These are phyloP conservation scores for Lepidochrysops patricia DNA, from an alignment of 2,888 invertebrate species.

Conservation along the genomic window DNA sequence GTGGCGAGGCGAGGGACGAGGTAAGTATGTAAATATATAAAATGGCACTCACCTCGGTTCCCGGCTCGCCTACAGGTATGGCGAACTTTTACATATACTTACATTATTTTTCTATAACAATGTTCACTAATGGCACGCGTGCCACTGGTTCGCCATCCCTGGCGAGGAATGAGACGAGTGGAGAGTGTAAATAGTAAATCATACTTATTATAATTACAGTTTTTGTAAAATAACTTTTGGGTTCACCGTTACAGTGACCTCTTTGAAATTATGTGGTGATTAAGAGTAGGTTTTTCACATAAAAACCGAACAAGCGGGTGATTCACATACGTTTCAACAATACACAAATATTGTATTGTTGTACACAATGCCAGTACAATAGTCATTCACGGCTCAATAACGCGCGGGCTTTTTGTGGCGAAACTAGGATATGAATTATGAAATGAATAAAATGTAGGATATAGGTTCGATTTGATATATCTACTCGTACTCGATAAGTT, in stretches of 20 bases:
- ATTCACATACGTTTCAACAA: conserved; percentile 7
- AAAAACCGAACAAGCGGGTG: background rate
- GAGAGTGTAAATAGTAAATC: too few relatives aligned
- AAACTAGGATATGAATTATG: conserved; percentile 4
- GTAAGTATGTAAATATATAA: too few relatives aligned
- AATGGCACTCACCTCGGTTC: too few relatives aligned
- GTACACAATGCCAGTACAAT: conserved; percentile 4
- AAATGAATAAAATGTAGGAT: background rate
- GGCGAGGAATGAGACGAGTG: too few relatives aligned
- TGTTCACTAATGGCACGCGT: too few relatives aligned
- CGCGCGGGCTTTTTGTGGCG: background rate
- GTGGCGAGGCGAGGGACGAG: too few relatives aligned
- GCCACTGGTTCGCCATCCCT: too few relatives aligned
- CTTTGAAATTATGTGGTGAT: background rate
- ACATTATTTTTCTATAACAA: too few relatives aligned
- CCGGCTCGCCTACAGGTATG: too few relatives aligned
- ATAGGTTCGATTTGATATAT: background rate
- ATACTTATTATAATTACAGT: too few relatives aligned
- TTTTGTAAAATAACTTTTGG: background rate
- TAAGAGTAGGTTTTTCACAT: background rate
- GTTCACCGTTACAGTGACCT: background rate
- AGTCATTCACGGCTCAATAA: conserved; percentile 4
- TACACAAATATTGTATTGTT: conserved; percentile 11
- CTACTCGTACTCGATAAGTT: too few relatives aligned
- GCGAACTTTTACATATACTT: too few relatives aligned